Conservation (phyloP, 2,113 vertebrate genomes). For the Siniperca chuatsi region DNA sequence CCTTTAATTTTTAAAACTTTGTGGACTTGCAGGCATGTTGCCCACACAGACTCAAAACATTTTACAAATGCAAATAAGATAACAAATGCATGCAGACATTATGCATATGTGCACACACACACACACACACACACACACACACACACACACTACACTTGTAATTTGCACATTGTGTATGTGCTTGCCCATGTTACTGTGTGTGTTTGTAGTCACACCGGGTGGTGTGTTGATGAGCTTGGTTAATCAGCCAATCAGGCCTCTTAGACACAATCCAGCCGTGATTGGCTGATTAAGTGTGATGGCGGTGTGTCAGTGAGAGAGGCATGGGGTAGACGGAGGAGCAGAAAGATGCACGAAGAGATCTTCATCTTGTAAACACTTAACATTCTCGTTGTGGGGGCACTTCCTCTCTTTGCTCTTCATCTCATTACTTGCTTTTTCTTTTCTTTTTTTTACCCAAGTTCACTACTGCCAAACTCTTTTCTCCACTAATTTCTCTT, state of each 20-base stretch:
- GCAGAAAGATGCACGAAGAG: slow-evolving; percentile 27
- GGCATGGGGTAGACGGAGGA: slow-evolving; percentile 44
- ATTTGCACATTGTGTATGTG: slow-evolving; percentile 24
- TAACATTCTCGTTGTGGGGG: slow-evolving; percentile 49
- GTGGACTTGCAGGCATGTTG: background rate
- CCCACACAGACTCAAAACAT: slow-evolving; percentile 22
- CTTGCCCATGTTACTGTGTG: background rate
- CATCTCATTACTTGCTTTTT: background rate
- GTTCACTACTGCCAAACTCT: slow-evolving; percentile 23
- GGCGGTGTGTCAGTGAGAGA: slow-evolving; percentile 53
- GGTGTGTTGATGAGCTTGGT: slow-evolving; percentile 73
- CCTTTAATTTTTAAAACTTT: slow-evolving; percentile 24
- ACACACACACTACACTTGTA: background rate
- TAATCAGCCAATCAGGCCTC: slow-evolving; percentile 81
- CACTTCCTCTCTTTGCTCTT: slow-evolving; percentile 20
- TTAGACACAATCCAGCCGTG: slow-evolving; percentile 75
- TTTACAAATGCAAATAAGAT: slow-evolving; percentile 49
- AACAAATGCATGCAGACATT: slow-evolving; percentile 54
- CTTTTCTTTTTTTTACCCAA: slow-evolving; percentile 5
- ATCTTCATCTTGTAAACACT: slow-evolving; percentile 70
- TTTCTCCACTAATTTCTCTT: background rate
- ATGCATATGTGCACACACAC: slow-evolving; percentile 31
- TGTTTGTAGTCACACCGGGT: slow-evolving; percentile 53
- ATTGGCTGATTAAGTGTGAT: slow-evolving; percentile 77
- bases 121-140: slow-evolving; percentile 9